Conservation (phyloP, 2,797 vertebrate genomes). For the Gymnothorax javanicus region DNA sequence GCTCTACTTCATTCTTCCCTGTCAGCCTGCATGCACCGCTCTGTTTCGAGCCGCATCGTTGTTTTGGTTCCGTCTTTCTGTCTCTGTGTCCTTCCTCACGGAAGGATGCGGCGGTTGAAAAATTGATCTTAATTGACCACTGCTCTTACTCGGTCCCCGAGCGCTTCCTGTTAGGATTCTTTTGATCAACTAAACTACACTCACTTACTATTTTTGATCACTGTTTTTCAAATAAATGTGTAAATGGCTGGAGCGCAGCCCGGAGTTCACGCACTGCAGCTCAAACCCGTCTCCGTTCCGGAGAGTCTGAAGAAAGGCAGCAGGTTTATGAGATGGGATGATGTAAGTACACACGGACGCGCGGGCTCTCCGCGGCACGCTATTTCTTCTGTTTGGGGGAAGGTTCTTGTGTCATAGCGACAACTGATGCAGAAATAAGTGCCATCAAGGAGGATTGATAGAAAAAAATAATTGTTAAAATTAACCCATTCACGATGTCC, state of each 20-base stretch:
- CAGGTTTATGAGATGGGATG: slow-evolving; percentile 98
- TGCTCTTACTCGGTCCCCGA: neutral
- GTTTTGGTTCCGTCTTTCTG: slow-evolving; percentile 14
- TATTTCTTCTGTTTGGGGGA: neutral
- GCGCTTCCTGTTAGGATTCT: neutral
- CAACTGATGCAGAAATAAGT: slow-evolving; percentile 6
- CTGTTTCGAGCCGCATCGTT: slow-evolving; percentile 22
- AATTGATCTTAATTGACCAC: neutral
- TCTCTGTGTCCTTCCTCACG: slow-evolving; percentile 20
- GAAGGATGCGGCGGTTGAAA: slow-evolving; percentile 21
- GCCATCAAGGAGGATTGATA: neutral
- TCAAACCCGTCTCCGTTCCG: slow-evolving; percentile 89
- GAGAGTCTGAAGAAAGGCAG: slow-evolving; percentile 88
- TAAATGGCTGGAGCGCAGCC: slow-evolving; percentile 96
- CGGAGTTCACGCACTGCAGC: slow-evolving; percentile 95
- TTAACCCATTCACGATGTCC: neutral
- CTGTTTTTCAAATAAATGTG: slow-evolving; percentile 50
- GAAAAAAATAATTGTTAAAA: neutral
- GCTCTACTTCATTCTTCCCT: slow-evolving; percentile 11
- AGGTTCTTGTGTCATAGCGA: neutral
- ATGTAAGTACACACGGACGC: slow-evolving; percentile 77
- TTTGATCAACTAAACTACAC: neutral
- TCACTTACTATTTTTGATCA: slow-evolving; percentile 22
- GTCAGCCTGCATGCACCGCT: slow-evolving; percentile 7
- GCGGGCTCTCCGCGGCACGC: neutral